Percentiles rank a stretch among this genome's conserved stretches.
phyloP scores from a whole-genome alignment of 2,797 vertebrate species.

The Squalus acanthias region DNA sequence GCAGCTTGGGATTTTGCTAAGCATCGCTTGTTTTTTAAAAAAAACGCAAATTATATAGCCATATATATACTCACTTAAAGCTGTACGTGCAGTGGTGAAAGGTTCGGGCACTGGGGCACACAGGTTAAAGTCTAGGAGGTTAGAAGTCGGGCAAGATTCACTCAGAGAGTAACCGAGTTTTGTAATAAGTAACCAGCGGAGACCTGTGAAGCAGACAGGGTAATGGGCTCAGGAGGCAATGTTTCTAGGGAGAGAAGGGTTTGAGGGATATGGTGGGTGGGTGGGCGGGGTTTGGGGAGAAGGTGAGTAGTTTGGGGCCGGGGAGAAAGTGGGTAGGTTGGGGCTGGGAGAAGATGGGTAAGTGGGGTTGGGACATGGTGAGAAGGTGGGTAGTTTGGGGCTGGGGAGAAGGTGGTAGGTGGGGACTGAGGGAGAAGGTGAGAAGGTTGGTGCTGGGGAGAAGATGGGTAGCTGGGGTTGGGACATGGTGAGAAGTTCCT shows the following conservation, averaged over 20 bases:
- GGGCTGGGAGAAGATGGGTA: too few species aligned
- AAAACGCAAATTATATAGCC: not conserved
- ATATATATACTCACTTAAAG: not conserved
- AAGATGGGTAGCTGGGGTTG: not conserved
- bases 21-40: not conserved
- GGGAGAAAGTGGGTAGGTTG: not conserved
- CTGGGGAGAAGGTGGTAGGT: too few species aligned
- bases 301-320: not conserved
- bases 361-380: not conserved
- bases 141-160: not conserved
- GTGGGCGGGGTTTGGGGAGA: not conserved
- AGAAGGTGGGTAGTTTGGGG: not conserved
- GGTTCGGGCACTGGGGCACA: not conserved
- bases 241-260: not conserved
- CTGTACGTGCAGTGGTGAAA: too few species aligned
- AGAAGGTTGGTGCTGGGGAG: not conserved
- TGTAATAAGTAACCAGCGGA: not conserved
- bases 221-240: not conserved
- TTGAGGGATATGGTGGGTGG: not conserved
- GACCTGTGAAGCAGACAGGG: not conserved
- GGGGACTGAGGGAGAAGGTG: not conserved
- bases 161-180: not conserved
- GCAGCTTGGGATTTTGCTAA: not conserved
- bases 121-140: not conserved
- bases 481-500: not conserved